Base-by-base conservation (phyloP, 2,888 invertebrate genomes). In the Electrophaes corylata region DNA sequence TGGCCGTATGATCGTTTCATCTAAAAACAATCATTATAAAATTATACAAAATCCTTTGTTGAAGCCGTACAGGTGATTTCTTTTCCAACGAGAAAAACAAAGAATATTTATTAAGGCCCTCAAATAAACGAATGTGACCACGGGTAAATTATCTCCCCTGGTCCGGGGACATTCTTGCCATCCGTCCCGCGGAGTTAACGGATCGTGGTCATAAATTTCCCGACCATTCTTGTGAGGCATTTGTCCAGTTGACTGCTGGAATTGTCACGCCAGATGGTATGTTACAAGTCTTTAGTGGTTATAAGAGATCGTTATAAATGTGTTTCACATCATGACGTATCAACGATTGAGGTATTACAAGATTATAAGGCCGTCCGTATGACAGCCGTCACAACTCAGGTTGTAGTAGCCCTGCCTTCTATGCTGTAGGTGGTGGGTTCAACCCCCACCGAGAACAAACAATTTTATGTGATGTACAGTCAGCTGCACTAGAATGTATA, bases 181-280 rank as follows among this genome's bases (percentile, higher is more conserved):
- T 76, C 73, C 68, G 68, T 73, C 76, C 75, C 73, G 71, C 72
- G 69, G 65, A 69, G 72, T 72, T 80, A 82, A 86, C 84, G 76
- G 78, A 86, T 86, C 71, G 78, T 67, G 66, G 74, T 67, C 70
- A 82, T 86, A 84, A 85, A 86, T 86, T 77, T 66, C 65, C 66
- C 72, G 76, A 68, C 82, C 81, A 81, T 81, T 83, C 85, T 82
- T 75, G 79, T 69, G 73, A 71, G 76, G 76, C 83, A 84, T 85
- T 85, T 85, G 86, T 84, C 83, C 81, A 65, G 73, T 74, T 78
- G 80, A 82, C 81, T 82, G 67, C 53, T 59, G 59, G 60, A 67
- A 67, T 65, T 58, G 65, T 65, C 67, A 65, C 60, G 54, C 65
- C 54, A 62, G 58, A 60, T 64, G 60, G 52, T 55, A 41, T n/a